Evolutionary conservation across 2,888 invertebrate genomes (phyloP).

Genomic region (Heteromurus nitidus): DNA sequence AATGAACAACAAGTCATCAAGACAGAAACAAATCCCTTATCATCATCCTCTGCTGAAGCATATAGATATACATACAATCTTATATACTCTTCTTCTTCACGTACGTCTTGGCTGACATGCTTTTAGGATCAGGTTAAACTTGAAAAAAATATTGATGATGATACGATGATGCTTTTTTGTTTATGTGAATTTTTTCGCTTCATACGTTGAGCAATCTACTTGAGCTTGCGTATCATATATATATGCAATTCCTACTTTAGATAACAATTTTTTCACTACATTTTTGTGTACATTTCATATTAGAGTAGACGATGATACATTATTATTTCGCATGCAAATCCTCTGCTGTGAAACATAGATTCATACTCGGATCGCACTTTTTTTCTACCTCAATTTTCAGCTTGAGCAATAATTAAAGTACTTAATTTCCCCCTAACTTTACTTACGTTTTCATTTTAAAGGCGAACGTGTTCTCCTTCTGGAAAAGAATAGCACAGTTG

Average conservation of each 20-base stretch:
- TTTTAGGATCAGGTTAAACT: constrained; percentile 60
- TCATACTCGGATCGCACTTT: neutral
- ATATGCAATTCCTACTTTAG: no score
- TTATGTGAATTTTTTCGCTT: no score
- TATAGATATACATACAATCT: neutral
- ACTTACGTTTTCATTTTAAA: constrained; percentile 31
- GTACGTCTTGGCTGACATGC: constrained; percentile 57
- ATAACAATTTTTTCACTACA: no score
- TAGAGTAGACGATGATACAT: no score
- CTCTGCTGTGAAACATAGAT: neutral
- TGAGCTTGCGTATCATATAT: no score
- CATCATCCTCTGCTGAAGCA: neutral
- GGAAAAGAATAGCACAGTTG: constrained; percentile 60
- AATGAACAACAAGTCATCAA: constrained; percentile 9
- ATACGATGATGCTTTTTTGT: constrained; percentile 15
- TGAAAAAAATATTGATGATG: constrained; percentile 45
- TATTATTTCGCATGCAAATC: neutral
- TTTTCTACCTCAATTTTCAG: neutral
- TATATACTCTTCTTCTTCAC: neutral
- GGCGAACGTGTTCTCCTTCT: constrained; percentile 64
- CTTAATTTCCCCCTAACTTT: neutral
- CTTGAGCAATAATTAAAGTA: neutral
- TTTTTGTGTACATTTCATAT: neutral
- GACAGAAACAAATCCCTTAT: neutral
- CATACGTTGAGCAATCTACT: no score